Conservation (phyloP, 2,797 vertebrate species). For the Megaceryle alcyon region DNA sequence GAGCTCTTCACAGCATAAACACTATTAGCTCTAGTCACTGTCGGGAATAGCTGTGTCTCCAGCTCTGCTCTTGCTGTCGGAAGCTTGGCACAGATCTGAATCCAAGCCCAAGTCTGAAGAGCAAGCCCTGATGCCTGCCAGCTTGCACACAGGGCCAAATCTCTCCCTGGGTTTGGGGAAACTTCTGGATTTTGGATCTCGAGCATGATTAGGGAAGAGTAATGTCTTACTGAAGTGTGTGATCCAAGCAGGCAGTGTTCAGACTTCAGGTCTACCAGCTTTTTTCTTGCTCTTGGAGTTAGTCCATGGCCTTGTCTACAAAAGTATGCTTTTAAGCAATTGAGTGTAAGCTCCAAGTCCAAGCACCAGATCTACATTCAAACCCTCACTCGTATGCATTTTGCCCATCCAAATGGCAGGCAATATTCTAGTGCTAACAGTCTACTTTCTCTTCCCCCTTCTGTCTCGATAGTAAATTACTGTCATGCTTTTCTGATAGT, state of each 20-base stretch:
- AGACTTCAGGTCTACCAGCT: background rate
- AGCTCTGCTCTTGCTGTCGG: background rate
- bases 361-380: background rate
- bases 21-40: background rate
- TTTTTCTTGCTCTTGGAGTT: background rate
- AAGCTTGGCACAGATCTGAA: background rate
- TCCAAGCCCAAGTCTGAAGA: background rate
- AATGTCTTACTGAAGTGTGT: background rate
- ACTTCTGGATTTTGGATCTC: background rate
- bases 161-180: background rate
- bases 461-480: background rate
- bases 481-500: background rate
- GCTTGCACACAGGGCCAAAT: rapidly evolving
- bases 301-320: background rate
- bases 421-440: background rate
- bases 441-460: background rate
- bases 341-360: background rate
- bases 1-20: conserved; percentile 43
- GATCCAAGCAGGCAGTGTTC: background rate
- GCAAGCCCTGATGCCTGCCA: background rate
- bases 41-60: background rate
- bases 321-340: background rate
- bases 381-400: background rate
- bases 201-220: background rate
- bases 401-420: background rate